phyloP scores from a whole-genome alignment of 2,113 vertebrate genomes.

The Hemichromis elongatus region DNA sequence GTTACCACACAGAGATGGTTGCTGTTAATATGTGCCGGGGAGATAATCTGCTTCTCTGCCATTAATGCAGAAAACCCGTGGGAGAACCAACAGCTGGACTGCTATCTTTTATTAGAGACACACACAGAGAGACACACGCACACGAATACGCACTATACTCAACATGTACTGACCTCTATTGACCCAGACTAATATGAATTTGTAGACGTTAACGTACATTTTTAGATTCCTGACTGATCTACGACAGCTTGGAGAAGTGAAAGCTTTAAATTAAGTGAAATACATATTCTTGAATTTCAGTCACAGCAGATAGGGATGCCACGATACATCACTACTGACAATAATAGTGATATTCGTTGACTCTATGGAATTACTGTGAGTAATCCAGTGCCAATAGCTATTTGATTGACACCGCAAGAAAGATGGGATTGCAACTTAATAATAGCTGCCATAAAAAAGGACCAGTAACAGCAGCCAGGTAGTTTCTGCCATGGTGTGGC shows the following conservation, averaged over 20 bases:
- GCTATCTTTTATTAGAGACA: background rate
- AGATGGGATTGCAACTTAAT: background rate
- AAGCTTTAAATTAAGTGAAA: background rate
- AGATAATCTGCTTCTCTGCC: conserved; percentile 24
- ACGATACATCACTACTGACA: background rate
- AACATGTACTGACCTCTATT: background rate
- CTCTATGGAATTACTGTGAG: background rate
- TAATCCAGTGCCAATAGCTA: background rate
- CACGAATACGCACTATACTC: background rate
- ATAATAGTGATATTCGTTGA: background rate
- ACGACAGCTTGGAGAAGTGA: background rate
- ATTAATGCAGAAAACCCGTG: conserved; percentile 11
- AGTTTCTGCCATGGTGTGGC: background rate
- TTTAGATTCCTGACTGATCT: background rate
- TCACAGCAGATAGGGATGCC: background rate
- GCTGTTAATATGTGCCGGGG: background rate
- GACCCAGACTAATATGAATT: background rate
- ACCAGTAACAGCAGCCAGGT: background rate
- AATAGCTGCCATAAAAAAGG: background rate
- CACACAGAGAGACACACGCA: background rate
- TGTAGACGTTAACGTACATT: background rate
- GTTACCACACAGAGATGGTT: background rate
- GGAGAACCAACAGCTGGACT: conserved; percentile 49
- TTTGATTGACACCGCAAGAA: background rate
- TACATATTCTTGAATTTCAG: background rate